Base-by-base conservation (phyloP, 2,797 vertebrate species). In the Hydrophis major region DNA sequence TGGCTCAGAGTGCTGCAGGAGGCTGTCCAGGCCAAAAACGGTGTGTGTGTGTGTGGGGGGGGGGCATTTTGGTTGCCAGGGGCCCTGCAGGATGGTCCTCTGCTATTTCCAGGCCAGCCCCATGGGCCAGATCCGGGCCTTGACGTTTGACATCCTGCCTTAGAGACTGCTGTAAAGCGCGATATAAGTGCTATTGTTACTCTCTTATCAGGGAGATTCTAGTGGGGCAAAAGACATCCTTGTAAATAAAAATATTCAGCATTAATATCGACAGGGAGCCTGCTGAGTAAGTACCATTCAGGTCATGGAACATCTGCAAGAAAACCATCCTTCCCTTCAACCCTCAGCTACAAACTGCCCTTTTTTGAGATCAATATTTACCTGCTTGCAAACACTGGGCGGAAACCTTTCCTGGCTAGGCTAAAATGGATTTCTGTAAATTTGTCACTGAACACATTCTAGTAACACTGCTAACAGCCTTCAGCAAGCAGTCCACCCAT, bases 41-140 rank as follows among this genome's bases (percentile, higher is more conserved):
- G 57, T 1, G 18, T 4, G 5, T 0, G 2, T 2, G 59, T 0
- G 18, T 4, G 5, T 1, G 1, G 6, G 57, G 6, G 32, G 32
- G 32, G 32, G 32, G 32, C 32, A 6, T 60, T 59, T 60, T 22
- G 20, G 59, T 22, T 59, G 59, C 20, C 59, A 7, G 59, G 22
- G 20, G 20, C 20, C 6, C 20, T 6, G 6, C 2, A 2, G 59
- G 59, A 2, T 59, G 57, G 18, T 59, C 57, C 57, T 59, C 18
- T 59, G 57, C 57, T 59, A 6, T 20, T 59, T 6, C 18, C 56
- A 16, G 56, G 57, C 55, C 13, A 13, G 53, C 55, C 12, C 11
- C 0, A 2, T 13, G 11, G 55, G 55, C 55, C 55, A 55, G 55
- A 55, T 55, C 12, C 12, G 12, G 55, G 55, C 55, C 55, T 55